Evolutionary conservation across 2,797 vertebrate species (phyloP).

Genomic region (Hybognathus amarus): DNA sequence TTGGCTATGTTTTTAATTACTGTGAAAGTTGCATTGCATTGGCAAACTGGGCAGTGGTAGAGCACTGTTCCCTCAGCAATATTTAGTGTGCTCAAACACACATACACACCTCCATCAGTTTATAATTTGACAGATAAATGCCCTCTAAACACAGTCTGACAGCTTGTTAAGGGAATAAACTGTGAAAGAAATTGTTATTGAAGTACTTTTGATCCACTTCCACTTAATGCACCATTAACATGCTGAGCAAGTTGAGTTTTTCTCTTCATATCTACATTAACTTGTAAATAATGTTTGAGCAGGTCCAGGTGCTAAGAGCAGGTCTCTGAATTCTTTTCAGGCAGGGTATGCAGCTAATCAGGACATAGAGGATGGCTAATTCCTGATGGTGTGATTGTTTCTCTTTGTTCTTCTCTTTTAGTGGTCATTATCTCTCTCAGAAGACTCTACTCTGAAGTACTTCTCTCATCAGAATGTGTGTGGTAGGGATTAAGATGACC

Average conservation of each 20-base stretch:
- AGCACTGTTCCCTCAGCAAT: conserved; percentile 7
- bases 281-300: conserved; percentile 29
- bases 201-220: conserved; percentile 40
- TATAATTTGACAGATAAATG: conserved; percentile 49
- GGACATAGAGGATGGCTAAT: conserved; percentile 10
- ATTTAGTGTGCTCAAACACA: conserved; percentile 5
- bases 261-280: conserved; percentile 24
- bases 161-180: conserved; percentile 48
- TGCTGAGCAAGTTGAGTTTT: conserved; percentile 20
- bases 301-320: conserved; percentile 27
- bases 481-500: conserved; percentile 31
- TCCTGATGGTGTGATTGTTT: conserved; percentile 34
- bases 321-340: background rate
- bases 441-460: conserved; percentile 6
- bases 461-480: conserved; percentile 17
- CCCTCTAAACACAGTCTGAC: conserved; percentile 35
- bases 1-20: conserved; percentile 15
- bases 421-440: conserved; percentile 32
- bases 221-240: conserved; percentile 24
- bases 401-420: conserved; percentile 36
- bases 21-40: background rate
- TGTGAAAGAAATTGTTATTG: conserved; percentile 38
- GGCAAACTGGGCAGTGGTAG: conserved; percentile 5
- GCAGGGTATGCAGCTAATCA: conserved; percentile 15
- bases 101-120: conserved; percentile 13